Base-by-base conservation (phyloP, 2,888 invertebrate species). In the Diploptera punctata region DNA sequence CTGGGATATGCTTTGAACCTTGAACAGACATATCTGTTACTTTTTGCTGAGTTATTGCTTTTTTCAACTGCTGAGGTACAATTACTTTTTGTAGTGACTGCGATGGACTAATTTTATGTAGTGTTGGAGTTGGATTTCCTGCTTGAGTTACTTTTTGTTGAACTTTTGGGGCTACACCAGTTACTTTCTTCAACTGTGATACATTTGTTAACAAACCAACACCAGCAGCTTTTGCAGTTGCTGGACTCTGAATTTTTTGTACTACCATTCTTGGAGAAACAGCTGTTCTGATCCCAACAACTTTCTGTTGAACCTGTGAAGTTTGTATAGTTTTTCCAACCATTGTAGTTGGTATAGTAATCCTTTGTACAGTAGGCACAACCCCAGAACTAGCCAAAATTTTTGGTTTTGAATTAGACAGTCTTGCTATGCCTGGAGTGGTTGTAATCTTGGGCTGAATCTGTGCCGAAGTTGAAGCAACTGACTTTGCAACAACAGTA, bases 1-100 rank as follows among this genome's bases (percentile, higher is more conserved):
- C 18, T 31, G 67, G 52, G 61, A 78, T 77, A 21, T 77, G 78
- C 24, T 77, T 77, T 16, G 73, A 75, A n/a, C 74, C 52, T 18
- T 54, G 54, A 24, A 49, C 31, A 7, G 33, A 33, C 19, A 43
- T 60, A 47, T 79, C 78, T 26, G 77, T 69, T 10, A 68, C 16
- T 7, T 73, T 72, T 16, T 77, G 76, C 31, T 77, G 78, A n/a
- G 67, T 47, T 57, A 77, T 77, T 24, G 67, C 24, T 67, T 78
- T 77, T 49, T 76, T 43, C 24, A 44, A 13, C 13, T 18, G 24
- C 38, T 67, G 67, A 13, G 67, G 31, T 29, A 29, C 24, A 7
- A 65, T 47, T 29, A 47, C 47, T 44, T 65, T 65, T 24, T 65
- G 65, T 13, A 65, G 52, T 29, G 67, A 26, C 33, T 65, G 68